phyloP scores from a whole-genome alignment of 2,113 vertebrate species.

The Stegostoma tigrinum region DNA sequence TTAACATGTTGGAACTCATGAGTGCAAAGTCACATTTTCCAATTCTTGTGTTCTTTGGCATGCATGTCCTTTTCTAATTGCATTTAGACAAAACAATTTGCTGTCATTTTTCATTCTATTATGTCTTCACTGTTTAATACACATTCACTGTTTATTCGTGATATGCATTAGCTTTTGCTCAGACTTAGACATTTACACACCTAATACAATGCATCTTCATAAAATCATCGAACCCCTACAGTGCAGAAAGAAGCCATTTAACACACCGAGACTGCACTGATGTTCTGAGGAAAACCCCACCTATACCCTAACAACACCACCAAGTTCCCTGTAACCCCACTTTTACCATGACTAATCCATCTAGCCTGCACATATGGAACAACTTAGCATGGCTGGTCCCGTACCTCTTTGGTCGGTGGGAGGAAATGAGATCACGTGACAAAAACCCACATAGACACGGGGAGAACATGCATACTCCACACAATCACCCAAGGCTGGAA shows the following conservation, averaged over 20 bases:
- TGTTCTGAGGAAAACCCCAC: no score
- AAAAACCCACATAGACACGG: no score
- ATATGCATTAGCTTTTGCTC: background rate
- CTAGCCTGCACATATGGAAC: no score
- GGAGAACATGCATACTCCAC: no score
- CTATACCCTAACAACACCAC: no score
- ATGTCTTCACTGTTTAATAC: background rate
- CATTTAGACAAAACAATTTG: background rate
- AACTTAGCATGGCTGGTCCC: no score
- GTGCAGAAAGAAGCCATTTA: background rate
- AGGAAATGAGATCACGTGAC: no score
- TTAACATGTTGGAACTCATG: background rate
- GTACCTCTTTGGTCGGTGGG: no score
- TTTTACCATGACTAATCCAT: no score
- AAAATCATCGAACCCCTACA: background rate
- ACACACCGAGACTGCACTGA: no score
- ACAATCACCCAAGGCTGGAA: no score
- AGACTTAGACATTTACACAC: background rate
- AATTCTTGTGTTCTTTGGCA: background rate
- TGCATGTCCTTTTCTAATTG: background rate
- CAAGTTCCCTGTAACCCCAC: no score
- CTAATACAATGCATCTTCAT: background rate
- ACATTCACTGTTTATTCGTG: background rate
- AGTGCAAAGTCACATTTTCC: background rate
- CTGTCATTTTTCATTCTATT: background rate